These are phyloP conservation scores for Lumbricus terrestris DNA, from an alignment of 2,888 invertebrate genomes.

Conservation along the genomic window DNA sequence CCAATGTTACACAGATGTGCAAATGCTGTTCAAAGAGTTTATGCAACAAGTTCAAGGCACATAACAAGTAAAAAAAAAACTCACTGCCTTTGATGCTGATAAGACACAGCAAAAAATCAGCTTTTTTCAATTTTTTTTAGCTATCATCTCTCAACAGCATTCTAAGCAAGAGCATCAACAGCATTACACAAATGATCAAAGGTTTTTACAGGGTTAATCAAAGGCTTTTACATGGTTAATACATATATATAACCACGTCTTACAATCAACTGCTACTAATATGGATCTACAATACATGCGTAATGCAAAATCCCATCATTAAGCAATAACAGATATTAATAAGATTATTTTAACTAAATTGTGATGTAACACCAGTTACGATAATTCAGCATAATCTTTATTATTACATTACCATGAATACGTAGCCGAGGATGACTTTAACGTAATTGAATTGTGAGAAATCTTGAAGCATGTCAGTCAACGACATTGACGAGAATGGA, in stretches of 20 bases:
- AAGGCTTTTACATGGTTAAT: not conserved
- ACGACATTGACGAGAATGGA: conserved; percentile 84
- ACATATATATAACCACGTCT: too few relatives aligned
- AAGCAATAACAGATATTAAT: not conserved
- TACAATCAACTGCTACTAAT: too few relatives aligned
- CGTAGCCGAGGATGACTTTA: conserved; percentile 80
- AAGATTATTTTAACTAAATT: too few relatives aligned
- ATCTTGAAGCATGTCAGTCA: conserved; percentile 83
- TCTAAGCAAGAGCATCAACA: not conserved
- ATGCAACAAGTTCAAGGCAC: too few relatives aligned
- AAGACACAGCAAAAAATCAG: not conserved
- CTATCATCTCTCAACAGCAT: not conserved
- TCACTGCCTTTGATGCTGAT: too few relatives aligned
- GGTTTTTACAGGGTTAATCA: not conserved
- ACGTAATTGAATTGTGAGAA: conserved; percentile 83
- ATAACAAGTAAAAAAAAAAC: too few relatives aligned
- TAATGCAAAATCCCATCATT: not conserved
- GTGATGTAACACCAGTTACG: too few relatives aligned
- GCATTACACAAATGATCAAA: not conserved
- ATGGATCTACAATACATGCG: not conserved
- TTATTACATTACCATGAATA: conserved; percentile 73
- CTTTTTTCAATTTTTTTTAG: not conserved
- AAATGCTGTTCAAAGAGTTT: too few relatives aligned
- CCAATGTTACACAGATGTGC: too few relatives aligned
- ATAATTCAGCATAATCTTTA: too few relatives aligned